Conservation (phyloP, 1,140 invertebrate genomes). For the Mercenaria mercenaria region DNA sequence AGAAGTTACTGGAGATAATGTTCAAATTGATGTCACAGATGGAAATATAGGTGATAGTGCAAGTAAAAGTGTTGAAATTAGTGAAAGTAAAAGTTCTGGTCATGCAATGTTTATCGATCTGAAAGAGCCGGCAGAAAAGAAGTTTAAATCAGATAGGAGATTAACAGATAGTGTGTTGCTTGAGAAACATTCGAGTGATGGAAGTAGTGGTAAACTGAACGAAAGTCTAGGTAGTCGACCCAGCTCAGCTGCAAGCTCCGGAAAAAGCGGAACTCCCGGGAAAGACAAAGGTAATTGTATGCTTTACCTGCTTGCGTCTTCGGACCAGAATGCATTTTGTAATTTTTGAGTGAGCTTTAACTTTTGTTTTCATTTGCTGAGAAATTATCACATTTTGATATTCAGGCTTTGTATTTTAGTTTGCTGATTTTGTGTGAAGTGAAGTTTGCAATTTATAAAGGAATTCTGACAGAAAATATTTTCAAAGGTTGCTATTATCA, state of each 20-base stretch:
- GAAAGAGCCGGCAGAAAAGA: constrained; percentile 18
- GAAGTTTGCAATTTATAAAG: not conserved
- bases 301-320: not conserved
- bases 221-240: constrained; percentile 51
- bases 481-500: no score
- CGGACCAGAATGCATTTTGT: constrained; percentile 4
- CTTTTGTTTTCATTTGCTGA: not conserved
- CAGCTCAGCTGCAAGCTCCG: constrained; percentile 45
- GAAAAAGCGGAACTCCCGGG: constrained; percentile 51
- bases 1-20: constrained; percentile 16
- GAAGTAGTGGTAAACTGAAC: constrained; percentile 34
- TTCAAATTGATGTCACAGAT: not conserved
- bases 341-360: constrained; percentile 1
- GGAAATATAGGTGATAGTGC: not conserved
- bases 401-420: not conserved
- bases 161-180: constrained; percentile 60
- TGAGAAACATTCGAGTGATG: constrained; percentile 29
- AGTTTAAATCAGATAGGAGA: constrained; percentile 40
- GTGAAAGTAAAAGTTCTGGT: not conserved
- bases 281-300: constrained; percentile 58
- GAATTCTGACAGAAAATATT: not conserved
- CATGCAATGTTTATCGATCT: constrained; percentile 7
- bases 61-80: not conserved
- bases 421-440: not conserved
- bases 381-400: not conserved